phyloP scores from a whole-genome alignment of 2,888 invertebrate genomes.

The Epiblema foenella region DNA sequence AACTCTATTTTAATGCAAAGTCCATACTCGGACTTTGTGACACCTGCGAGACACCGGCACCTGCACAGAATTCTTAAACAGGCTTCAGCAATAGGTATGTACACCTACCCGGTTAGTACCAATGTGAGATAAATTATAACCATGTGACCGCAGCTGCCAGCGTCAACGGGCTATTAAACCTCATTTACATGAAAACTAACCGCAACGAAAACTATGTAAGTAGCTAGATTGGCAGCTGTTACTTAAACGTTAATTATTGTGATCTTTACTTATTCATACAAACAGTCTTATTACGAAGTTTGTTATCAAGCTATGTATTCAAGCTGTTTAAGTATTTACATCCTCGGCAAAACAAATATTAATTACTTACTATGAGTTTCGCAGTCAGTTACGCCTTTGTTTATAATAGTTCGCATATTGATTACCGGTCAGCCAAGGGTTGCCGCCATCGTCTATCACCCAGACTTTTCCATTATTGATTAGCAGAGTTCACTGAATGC shows the following conservation, averaged over 20 bases:
- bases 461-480: slow-evolving; percentile 44
- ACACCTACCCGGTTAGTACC: slow-evolving; percentile 18
- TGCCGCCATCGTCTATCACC: slow-evolving; percentile 39
- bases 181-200: slow-evolving; percentile 17
- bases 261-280: slow-evolving; percentile 8
- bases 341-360: not conserved
- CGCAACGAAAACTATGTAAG: slow-evolving; percentile 15
- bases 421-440: slow-evolving; percentile 44
- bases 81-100: slow-evolving; percentile 2
- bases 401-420: slow-evolving; percentile 29
- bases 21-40: slow-evolving; percentile 74
- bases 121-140: slow-evolving; percentile 21
- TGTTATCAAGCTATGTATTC: slow-evolving; percentile 22
- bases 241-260: slow-evolving; percentile 21
- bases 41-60: slow-evolving; percentile 74
- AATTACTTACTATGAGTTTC: not conserved
- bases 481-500: slow-evolving; percentile 40
- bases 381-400: slow-evolving; percentile 8
- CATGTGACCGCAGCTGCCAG: slow-evolving; percentile 23
- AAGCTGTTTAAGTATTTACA: slow-evolving; percentile 34
- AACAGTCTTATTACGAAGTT: slow-evolving; percentile 23
- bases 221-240: slow-evolving; percentile 21
- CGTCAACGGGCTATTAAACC: slow-evolving; percentile 1
- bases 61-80: slow-evolving; percentile 68
- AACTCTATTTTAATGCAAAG: slow-evolving; percentile 74